Evolutionary conservation across 1,140 invertebrate species (phyloP).

Genomic region (Formica exsecta): DNA sequence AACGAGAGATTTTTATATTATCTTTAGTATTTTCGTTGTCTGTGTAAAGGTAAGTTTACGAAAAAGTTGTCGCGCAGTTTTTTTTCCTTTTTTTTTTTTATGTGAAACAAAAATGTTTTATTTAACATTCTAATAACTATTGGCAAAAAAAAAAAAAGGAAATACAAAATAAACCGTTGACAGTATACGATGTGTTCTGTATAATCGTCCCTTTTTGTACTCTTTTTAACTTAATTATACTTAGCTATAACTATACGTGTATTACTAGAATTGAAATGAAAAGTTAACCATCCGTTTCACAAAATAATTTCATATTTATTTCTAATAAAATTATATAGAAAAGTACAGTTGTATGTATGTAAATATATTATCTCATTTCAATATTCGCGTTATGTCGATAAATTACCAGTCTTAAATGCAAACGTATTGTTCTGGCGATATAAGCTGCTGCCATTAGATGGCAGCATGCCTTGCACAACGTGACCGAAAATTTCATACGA

Average conservation of each 20-base stretch:
- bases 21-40: conserved; percentile 49
- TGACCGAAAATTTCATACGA: not conserved
- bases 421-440: too few relatives aligned
- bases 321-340: too few relatives aligned
- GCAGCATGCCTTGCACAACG: not conserved
- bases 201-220: not conserved
- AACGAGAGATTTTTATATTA: conserved; percentile 29
- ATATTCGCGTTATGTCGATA: not conserved
- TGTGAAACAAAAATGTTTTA: conserved; percentile 63
- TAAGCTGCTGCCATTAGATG: not conserved
- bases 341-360: too few relatives aligned
- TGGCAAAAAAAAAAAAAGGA: conserved; percentile 54
- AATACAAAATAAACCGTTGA: conserved; percentile 72
- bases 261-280: not conserved
- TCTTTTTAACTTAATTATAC: not conserved
- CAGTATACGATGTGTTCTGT: conserved; percentile 23
- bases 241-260: not conserved
- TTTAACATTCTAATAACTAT: conserved; percentile 70
- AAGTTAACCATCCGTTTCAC: not conserved
- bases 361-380: not conserved
- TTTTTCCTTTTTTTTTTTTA: conserved; percentile 53
- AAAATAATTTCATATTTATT: not conserved
- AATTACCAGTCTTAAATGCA: not conserved
- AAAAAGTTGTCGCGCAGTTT: conserved; percentile 59
- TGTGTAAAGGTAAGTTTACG: conserved; percentile 31